Evolutionary conservation across 64 coral and sea anemone genomes (phyloP), one percentile per base, ranked within the genome.

Genomic region (Stichodactyla mertensii): DNA sequence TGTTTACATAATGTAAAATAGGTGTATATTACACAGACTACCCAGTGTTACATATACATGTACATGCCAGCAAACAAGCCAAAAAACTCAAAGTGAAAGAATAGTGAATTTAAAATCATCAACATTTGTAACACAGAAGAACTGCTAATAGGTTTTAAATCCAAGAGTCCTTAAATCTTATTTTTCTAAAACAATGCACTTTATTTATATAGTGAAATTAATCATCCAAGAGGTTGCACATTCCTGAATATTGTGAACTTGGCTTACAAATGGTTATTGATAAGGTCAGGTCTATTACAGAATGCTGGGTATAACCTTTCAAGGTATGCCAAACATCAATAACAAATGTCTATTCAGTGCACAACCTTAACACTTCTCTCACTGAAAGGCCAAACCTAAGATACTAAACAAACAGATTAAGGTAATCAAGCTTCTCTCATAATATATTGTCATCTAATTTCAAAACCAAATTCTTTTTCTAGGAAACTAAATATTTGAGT

Each of bases 201-300:
- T 45, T 45, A 45, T 45, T 45, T 45, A 45, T 2, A 45, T 45
- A 45, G 36, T 45, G 36, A 45, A 45, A 45, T 45, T 45, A 45
- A 45, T 45, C 36, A 45, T 45, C 36, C 36, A 45, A 45, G 36
- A 45, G 36, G 36, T 45, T 45, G 36, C 36, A 45, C 36, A 45
- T 45, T 45, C 36, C 36, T 45, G 36, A 45, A 45, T 45, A n/a
- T 66, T 20, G 24, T 74, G 78, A 81, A 81, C 78, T 81, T 81
- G 78, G 78, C 78, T 74, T 27, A 27, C 69, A 74, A 28, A 74
- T 27, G 12, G 69, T 74, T 27, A 55, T 52, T 81, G 53, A 81
- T 53, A 81, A 81, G 78, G 78, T 81, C 78, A 81, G 52, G 20
- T 20, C 78, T 81, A 81, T 81, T 55, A 81, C 31, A 52, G 78